Percentiles rank a stretch among this genome's conserved stretches.
These are phyloP conservation scores for Exaiptasia diaphana DNA, from an alignment of 64 coral and sea anemone species.

Conservation along the genomic window DNA sequence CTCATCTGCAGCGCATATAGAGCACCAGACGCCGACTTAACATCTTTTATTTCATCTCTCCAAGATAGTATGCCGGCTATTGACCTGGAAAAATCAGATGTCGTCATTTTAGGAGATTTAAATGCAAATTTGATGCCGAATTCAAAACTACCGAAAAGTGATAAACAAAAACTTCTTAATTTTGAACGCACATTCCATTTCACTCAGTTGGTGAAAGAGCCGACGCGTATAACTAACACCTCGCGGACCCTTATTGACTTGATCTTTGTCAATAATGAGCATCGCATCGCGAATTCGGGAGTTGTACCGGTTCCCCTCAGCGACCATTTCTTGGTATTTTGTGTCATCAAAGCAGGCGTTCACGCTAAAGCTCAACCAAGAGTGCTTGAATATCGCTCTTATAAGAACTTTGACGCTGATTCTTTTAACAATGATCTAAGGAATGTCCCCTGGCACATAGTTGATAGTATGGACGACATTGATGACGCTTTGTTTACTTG, in stretches of 20 bases:
- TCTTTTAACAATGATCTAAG: not conserved
- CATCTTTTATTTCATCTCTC: constrained; percentile 43
- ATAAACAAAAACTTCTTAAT: constrained; percentile 55
- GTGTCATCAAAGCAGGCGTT: not conserved
- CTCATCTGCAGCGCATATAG: constrained; percentile 44
- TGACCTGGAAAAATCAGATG: constrained; percentile 40
- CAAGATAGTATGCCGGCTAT: constrained; percentile 12
- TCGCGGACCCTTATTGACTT: constrained; percentile 48
- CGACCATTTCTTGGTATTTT: not conserved
- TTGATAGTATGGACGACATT: not conserved
- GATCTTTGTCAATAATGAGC: constrained; percentile 25
- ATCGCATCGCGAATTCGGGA: not conserved
- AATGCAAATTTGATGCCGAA: constrained; percentile 36
- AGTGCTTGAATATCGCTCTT: constrained; percentile 19
- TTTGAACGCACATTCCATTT: constrained; percentile 42
- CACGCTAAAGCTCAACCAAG: constrained; percentile 27
- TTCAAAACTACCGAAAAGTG: constrained; percentile 25
- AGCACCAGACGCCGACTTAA: constrained; percentile 20
- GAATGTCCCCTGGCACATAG: constrained; percentile 5
- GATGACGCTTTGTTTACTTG: constrained; percentile 46
- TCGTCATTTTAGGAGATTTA: constrained; percentile 53
- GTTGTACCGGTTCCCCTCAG: not conserved
- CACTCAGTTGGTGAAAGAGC: constrained; percentile 26
- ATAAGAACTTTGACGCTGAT: constrained; percentile 44
- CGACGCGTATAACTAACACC: constrained; percentile 29